Conservation (phyloP, 2,888 invertebrate species). For the Beris chalybata region DNA sequence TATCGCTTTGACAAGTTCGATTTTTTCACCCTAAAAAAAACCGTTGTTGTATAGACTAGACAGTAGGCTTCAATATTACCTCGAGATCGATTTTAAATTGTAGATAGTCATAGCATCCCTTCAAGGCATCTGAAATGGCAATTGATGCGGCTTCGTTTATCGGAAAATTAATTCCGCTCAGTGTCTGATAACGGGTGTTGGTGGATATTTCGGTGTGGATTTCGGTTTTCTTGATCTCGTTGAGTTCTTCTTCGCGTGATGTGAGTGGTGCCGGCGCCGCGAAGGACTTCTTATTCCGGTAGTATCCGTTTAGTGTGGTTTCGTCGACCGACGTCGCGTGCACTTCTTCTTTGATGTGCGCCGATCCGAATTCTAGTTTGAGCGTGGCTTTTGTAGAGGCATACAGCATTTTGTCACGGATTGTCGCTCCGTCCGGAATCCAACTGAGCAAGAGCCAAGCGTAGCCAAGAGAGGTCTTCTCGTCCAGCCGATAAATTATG, state of each 20-base stretch:
- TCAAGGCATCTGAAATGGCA: slow-evolving; percentile 73
- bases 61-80: slow-evolving; percentile 31
- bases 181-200: slow-evolving; percentile 83
- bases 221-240: slow-evolving; percentile 74
- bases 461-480: slow-evolving; percentile 76
- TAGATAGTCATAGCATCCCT: slow-evolving; percentile 81
- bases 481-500: slow-evolving; percentile 82
- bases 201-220: slow-evolving; percentile 75
- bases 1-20: slow-evolving; percentile 76
- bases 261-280: slow-evolving; percentile 90
- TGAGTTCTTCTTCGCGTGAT: slow-evolving; percentile 80
- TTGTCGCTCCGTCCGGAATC: slow-evolving; percentile 89
- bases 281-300: slow-evolving; percentile 73
- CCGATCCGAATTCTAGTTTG: slow-evolving; percentile 93
- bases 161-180: slow-evolving; percentile 90
- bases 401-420: slow-evolving; percentile 96
- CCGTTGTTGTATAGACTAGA: slow-evolving; percentile 20
- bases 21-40: slow-evolving; percentile 69
- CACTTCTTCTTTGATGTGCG: slow-evolving; percentile 91
- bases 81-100: slow-evolving; percentile 84
- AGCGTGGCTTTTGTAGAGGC: slow-evolving; percentile 97
- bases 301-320: slow-evolving; percentile 78
- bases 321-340: slow-evolving; percentile 87
- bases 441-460: slow-evolving; percentile 94
- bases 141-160: slow-evolving; percentile 77